Percentiles rank a stretch among this genome's conserved stretches.
These are phyloP conservation scores for Venustaconcha ellipsiformis DNA, from an alignment of 1,140 invertebrate species.

Conservation along the genomic window DNA sequence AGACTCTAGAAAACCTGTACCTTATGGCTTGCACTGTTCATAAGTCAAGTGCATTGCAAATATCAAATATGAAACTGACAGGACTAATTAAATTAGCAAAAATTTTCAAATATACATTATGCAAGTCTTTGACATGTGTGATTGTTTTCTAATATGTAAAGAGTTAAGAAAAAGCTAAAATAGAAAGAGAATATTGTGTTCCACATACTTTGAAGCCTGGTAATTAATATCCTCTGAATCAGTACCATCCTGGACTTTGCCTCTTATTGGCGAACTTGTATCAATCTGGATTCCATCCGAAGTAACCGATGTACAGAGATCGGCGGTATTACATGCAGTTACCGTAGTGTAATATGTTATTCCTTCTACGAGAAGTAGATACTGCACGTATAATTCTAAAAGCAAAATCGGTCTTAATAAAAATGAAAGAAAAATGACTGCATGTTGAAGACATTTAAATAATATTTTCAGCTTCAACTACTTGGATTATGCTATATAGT, in stretches of 20 bases:
- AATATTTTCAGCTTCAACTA: neutral
- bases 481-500: no score
- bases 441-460: neutral
- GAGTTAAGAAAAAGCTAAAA: no score
- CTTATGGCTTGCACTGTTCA: no score
- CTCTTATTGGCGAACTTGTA: constrained; percentile 38
- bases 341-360: constrained; percentile 46
- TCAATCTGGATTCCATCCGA: constrained; percentile 54
- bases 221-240: constrained; percentile 39
- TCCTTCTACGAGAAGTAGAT: constrained; percentile 33
- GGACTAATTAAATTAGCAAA: no score
- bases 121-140: no score
- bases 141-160: no score
- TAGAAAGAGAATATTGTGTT: no score
- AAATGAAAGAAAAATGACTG: neutral
- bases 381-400: constrained; percentile 29
- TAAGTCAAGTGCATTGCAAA: no score
- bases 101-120: no score
- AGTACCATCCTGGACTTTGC: constrained; percentile 42
- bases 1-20: no score
- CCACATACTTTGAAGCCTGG: no score
- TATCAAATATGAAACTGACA: no score
- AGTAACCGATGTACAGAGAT: constrained; percentile 31
- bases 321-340: constrained; percentile 46
- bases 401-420: neutral